Conservation (phyloP, 2,797 vertebrate genomes). For the Neosilurus mollespiculum region DNA sequence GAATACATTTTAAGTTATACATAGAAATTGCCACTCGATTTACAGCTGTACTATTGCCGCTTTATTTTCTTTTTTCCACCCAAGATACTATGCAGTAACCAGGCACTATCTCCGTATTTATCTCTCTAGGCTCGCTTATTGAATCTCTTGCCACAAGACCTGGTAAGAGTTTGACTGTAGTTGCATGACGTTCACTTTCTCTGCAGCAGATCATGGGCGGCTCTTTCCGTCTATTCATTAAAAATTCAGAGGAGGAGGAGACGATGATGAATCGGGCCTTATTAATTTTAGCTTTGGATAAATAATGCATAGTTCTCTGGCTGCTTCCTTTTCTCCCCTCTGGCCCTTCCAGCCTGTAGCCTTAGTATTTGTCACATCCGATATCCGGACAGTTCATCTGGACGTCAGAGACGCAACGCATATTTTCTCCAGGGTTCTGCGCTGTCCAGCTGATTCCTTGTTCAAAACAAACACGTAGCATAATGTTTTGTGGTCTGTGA, state of each 20-base stretch:
- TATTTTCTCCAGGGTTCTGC: constrained; percentile 5
- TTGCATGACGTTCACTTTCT: constrained; percentile 23
- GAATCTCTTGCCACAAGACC: constrained; percentile 5
- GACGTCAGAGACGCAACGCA: not conserved
- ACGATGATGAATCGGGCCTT: constrained; percentile 60
- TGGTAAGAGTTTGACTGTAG: constrained; percentile 39
- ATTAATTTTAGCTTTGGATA: constrained; percentile 62
- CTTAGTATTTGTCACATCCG: constrained; percentile 27
- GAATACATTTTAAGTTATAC: not conserved
- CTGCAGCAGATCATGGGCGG: not conserved
- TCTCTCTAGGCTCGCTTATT: constrained; percentile 18
- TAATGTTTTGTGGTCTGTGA: not conserved
- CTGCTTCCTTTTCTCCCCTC: constrained; percentile 39
- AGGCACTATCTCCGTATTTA: not conserved
- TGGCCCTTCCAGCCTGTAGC: constrained; percentile 35
- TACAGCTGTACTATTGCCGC: not conserved
- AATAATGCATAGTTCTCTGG: constrained; percentile 55
- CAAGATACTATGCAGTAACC: not conserved
- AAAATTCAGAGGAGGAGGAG: constrained; percentile 58
- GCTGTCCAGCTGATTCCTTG: not conserved
- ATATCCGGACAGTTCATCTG: constrained; percentile 46
- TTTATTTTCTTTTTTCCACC: not conserved
- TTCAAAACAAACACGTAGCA: constrained; percentile 1
- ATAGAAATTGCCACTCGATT: not conserved
- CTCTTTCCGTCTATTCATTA: constrained; percentile 56